Base-by-base conservation (phyloP, 2,888 invertebrate genomes). In the Deroplatys truncata region DNA sequence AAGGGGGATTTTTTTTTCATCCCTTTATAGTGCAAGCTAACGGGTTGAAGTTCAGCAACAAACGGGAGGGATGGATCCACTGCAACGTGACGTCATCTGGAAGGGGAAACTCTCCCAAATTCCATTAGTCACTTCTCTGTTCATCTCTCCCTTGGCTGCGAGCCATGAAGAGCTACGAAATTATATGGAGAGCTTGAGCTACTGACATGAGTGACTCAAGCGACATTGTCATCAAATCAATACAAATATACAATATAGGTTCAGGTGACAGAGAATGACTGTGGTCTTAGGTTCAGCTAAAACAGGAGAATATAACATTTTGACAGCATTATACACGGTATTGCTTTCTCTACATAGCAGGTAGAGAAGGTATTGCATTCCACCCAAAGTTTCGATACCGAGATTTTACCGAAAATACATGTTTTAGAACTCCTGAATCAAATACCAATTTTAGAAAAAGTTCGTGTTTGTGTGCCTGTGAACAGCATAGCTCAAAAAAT, bases 111-210 rank as follows among this genome's bases (percentile, higher is more conserved):
- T 85, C 35, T 35, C 85, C 28, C n/a, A 85, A 85, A 85, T 85
- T 85, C 28, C 85, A 85, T 85, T 85, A 85, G 49, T 85, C 85
- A 85, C 85, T 85, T n/a, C 85, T n/a, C 85, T 49, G 84, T 84
- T 84, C 84, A 84, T 84, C 84, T 84, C 84, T 84, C 84, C 31
- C 49, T 85, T 85, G 85, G 85, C 85, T 20, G n/a, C 43, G 49
- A n/a, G 85, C 85, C 85, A 49, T 49, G 85, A 20, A 85, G 49
- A 43, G 56, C 49, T 35, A 85, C 85, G 56, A 49, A 85, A 85
- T 28, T 85, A 85, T 85, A 85, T 43, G 43, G 85, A 49, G 43
- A 35, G n/a, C n/a, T 4, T 43, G 43, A 7, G 7, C 9, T 85
- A 28, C 43, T 85, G 85, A 43, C 85, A 85, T 85, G 28, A 85